Base-by-base conservation (phyloP, 2,888 invertebrate genomes). In the Formica aserva region DNA sequence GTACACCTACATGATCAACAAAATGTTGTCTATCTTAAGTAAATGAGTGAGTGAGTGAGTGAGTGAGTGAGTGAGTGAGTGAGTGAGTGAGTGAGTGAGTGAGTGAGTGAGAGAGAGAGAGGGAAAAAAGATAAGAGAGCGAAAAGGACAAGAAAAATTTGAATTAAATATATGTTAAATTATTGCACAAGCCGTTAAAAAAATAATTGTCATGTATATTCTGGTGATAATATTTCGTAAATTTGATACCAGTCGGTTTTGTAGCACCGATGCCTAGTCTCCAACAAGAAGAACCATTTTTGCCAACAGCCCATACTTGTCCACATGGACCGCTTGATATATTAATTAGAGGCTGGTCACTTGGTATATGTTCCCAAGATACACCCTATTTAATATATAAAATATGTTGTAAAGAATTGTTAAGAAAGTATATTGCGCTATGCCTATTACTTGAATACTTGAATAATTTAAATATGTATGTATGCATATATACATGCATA, bases 301-400 rank as follows among this genome's bases (percentile, higher is more conserved):
- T 96, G 0, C 98, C 98, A 22, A 98, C 96, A 0, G 98, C 97
- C 99, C 99, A 99, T 45, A 98, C 97, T 91, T 96, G 96, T 63
- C 96, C 96, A 29, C 96, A 95, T 29, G 97, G 96, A 22, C 97
- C 97, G 86, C 97, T 97, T 90, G 97, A 97, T 87, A 98, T 97
- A 77, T 97, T 97, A 57, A 96, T 95, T 86, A 98, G 95, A 1
- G 97, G 96, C 94, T 98, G 98, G 92, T 98, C 98, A 86, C 97
- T 97, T 65, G 97, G 96, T 74, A 98, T 96, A 91, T 98, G 97
- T 93, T 97, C 97, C 98, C 98, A 98, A 82, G 96, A 96, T 41
- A 95, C 95, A 57, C 98, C 98, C 97, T 97, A 82, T n/a, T 22
- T 71, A 35, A 67, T 18, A 38, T 8, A 29, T 38, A 8, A 48